A percentile compares a stretch with the other conserved stretches of the same genome.
phyloP scores from a whole-genome alignment of 2,113 vertebrate species.

The Zosterops hypoxanthus region DNA sequence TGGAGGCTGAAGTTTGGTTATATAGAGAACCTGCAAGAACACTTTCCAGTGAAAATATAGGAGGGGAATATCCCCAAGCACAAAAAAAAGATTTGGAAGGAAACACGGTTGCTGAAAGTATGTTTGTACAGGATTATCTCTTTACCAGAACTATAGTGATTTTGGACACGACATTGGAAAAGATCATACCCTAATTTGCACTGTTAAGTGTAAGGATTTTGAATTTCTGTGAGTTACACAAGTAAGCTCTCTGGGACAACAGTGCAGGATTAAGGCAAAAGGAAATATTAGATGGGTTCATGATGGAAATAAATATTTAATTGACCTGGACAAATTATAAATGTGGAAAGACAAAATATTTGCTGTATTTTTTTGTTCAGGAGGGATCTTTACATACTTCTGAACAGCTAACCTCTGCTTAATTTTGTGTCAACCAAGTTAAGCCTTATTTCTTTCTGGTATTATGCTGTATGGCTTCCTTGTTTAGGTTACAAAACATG shows the following conservation, averaged over 20 bases:
- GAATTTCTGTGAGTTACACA: background rate
- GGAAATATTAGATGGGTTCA: background rate
- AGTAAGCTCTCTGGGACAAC: background rate
- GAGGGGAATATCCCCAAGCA: background rate
- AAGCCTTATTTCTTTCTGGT: background rate
- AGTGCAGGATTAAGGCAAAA: background rate
- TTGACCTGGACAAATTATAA: background rate
- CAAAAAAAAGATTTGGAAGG: background rate
- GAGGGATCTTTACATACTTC: background rate
- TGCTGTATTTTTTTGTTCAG: background rate
- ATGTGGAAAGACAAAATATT: background rate
- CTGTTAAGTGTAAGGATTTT: background rate
- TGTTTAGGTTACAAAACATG: background rate
- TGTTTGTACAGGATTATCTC: background rate
- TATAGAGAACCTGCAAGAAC: background rate
- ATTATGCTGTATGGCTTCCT: background rate
- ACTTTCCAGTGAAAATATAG: background rate
- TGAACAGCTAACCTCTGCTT: background rate
- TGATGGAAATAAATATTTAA: background rate
- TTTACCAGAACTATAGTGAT: background rate
- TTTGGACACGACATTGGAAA: background rate
- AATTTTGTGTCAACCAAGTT: background rate
- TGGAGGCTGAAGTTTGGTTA: background rate
- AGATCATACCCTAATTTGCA: background rate
- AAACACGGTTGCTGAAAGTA: background rate